Evolutionary conservation across 1,140 invertebrate species (phyloP).

Genomic region (Drosophila lacteicornis): DNA sequence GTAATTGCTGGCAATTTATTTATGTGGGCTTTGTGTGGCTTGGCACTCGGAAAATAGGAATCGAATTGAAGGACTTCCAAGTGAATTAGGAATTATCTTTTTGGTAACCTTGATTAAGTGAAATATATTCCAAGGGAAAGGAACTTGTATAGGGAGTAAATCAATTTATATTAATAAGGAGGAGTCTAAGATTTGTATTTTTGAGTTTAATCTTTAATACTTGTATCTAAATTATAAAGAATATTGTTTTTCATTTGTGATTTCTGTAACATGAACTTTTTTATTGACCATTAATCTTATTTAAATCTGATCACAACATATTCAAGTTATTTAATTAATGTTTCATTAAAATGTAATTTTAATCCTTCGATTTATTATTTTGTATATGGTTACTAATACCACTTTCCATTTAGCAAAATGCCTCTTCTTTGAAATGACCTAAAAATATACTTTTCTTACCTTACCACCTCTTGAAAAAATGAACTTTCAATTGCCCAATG

Average conservation of each 20-base stretch:
- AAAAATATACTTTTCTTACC: not conserved
- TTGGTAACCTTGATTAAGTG: conserved; percentile 14
- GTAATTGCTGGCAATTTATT: conserved; percentile 82
- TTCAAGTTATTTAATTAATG: not conserved
- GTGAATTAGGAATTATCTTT: conserved; percentile 20
- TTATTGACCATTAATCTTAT: too few relatives aligned
- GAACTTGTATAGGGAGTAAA: too few relatives aligned
- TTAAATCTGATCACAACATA: not conserved
- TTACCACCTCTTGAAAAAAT: too few relatives aligned
- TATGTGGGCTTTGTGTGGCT: conserved; percentile 58
- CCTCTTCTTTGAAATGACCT: not conserved
- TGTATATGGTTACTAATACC: fast-evolving
- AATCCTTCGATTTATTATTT: not conserved
- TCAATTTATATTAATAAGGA: too few relatives aligned
- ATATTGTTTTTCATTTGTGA: too few relatives aligned
- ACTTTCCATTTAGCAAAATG: not conserved
- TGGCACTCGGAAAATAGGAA: conserved; percentile 36
- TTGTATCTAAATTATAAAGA: too few relatives aligned
- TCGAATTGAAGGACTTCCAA: conserved; percentile 9
- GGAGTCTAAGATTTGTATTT: too few relatives aligned
- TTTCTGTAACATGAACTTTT: too few relatives aligned
- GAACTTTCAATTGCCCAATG: conserved; percentile 49
- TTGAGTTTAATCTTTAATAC: too few relatives aligned
- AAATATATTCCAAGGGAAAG: not conserved
- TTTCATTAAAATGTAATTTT: not conserved